A percentile compares a stretch with the other conserved stretches of the same genome.
phyloP scores from a whole-genome alignment of 1,140 invertebrate genomes.

The Gryllus bimaculatus region DNA sequence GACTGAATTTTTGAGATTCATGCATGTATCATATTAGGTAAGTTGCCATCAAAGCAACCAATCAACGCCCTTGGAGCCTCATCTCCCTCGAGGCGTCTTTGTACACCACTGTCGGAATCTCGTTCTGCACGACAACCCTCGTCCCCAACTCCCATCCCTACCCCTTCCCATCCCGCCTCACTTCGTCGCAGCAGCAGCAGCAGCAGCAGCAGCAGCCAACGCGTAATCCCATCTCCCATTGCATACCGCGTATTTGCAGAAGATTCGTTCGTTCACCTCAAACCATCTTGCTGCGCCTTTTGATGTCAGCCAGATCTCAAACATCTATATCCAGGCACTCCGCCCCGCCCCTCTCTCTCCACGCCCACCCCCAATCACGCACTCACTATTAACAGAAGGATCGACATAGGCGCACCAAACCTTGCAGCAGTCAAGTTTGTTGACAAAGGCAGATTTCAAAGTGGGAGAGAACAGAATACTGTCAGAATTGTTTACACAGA shows the following conservation, averaged over 20 bases:
- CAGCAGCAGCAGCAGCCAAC: neutral
- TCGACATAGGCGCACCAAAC: neutral
- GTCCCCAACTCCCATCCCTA: neutral
- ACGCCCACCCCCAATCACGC: too few relatives aligned
- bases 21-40: too few relatives aligned
- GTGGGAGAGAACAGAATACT: neutral
- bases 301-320: neutral
- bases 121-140: neutral
- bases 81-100: neutral
- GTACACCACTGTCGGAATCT: neutral
- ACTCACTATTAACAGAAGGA: neutral
- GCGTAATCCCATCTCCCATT: too few relatives aligned
- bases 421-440: constrained; percentile 3
- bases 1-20: too few relatives aligned
- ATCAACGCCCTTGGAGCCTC: too few relatives aligned
- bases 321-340: neutral
- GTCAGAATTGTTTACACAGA: constrained; percentile 4
- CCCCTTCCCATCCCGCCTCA: neutral
- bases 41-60: too few relatives aligned
- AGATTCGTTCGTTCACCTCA: neutral
- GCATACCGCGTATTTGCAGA: neutral
- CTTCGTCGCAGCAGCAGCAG: neutral
- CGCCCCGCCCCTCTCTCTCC: neutral
- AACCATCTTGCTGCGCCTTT: neutral
- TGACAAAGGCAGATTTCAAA: neutral